phyloP scores from a whole-genome alignment of 2,888 invertebrate species.

The Nomada ruficornis region DNA sequence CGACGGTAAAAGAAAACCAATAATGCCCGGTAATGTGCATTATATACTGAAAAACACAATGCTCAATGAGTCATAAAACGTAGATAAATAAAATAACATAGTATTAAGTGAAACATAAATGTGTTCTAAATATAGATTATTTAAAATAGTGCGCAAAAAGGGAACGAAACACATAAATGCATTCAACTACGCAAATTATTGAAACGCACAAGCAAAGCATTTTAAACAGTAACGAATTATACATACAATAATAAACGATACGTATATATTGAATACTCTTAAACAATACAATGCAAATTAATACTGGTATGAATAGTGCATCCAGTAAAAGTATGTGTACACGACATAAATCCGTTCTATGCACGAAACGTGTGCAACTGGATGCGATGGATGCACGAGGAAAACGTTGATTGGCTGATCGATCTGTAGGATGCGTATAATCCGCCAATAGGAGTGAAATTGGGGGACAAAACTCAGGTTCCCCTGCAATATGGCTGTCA shows the following conservation, averaged over 20 bases:
- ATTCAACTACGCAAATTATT: background rate
- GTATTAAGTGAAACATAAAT: constrained; percentile 8
- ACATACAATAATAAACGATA: background rate
- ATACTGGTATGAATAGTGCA: constrained; percentile 7
- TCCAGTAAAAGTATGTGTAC: constrained; percentile 17
- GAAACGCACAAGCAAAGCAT: background rate
- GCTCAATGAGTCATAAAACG: background rate
- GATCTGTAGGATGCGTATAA: constrained; percentile 47
- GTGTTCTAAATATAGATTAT: constrained; percentile 23
- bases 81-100: background rate
- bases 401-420: constrained; percentile 54
- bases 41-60: background rate
- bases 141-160: background rate
- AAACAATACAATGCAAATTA: background rate
- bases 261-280: background rate
- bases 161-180: background rate
- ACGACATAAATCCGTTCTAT: constrained; percentile 23
- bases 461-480: constrained; percentile 92
- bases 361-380: constrained; percentile 37
- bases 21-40: no score
- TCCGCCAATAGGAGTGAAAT: constrained; percentile 88
- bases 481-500: constrained; percentile 97
- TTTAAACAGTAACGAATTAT: background rate
- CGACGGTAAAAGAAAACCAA: no score
- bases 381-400: constrained; percentile 44